phyloP scores from a whole-genome alignment of 2,888 invertebrate species.

The Biston stratarius region DNA sequence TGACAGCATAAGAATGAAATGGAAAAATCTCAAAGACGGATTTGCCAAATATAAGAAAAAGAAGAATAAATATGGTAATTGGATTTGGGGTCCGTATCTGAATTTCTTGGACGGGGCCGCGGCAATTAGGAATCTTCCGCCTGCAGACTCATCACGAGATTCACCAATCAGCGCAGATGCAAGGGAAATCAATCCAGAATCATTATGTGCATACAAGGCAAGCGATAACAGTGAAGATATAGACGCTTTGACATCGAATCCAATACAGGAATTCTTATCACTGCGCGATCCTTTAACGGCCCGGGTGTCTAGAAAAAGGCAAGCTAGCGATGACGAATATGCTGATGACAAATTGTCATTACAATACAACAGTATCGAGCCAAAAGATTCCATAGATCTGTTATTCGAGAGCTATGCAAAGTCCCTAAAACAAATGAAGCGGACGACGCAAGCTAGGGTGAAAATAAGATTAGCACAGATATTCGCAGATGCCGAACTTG shows the following conservation, averaged over 20 bases:
- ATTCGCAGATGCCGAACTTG: conserved; percentile 39
- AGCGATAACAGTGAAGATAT: conserved; percentile 4
- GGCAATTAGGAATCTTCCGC: neutral
- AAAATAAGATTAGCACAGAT: conserved; percentile 34
- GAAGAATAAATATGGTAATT: conserved; percentile 23
- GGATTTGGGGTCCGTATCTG: conserved; percentile 36
- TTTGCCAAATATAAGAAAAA: conserved; percentile 34
- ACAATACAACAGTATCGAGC: neutral
- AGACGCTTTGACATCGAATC: neutral
- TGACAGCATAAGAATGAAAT: conserved; percentile 27
- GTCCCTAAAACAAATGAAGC: conserved; percentile 35
- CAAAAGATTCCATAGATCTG: conserved; percentile 25
- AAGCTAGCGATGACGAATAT: conserved; percentile 8
- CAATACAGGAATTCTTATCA: conserved; percentile 14
- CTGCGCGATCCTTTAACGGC: conserved; percentile 2
- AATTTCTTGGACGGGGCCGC: conserved; percentile 27
- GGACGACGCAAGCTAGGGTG: conserved; percentile 25
- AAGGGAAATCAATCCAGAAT: neutral
- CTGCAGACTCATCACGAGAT: neutral
- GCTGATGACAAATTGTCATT: conserved; percentile 10
- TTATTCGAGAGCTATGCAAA: conserved; percentile 39
- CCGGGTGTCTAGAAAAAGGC: conserved; percentile 6
- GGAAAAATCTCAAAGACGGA: conserved; percentile 37
- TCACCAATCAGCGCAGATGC: neutral
- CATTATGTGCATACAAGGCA: neutral